Conservation (phyloP, 2,113 vertebrate genomes). For the Indicator indicator region DNA sequence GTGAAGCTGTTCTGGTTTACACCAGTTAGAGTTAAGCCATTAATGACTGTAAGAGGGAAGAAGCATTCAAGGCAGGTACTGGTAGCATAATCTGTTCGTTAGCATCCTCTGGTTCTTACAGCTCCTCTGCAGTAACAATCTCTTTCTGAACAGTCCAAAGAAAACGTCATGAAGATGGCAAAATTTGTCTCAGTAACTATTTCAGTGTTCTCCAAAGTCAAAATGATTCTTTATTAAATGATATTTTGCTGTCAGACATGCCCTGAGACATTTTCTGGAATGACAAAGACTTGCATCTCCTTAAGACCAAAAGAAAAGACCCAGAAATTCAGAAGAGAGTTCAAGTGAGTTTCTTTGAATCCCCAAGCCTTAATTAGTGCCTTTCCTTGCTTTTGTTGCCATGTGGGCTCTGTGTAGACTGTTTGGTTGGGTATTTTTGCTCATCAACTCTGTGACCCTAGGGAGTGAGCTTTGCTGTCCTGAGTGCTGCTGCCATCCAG, state of each 20-base stretch:
- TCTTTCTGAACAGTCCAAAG: not conserved
- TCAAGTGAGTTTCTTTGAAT: conserved; percentile 59
- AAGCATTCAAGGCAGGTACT: not conserved
- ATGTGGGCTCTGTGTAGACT: not conserved
- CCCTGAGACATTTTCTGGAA: conserved; percentile 36
- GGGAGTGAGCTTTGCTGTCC: conserved; percentile 15
- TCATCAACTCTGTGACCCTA: not conserved
- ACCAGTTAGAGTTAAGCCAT: not conserved
- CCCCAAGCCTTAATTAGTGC: conserved; percentile 54
- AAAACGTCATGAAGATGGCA: not conserved
- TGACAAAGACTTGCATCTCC: conserved; percentile 25
- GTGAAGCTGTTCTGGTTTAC: not conserved
- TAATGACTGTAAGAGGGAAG: not conserved
- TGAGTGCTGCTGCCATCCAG: not conserved
- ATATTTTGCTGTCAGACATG: conserved; percentile 45
- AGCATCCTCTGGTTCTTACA: not conserved
- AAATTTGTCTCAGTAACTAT: conserved; percentile 21
- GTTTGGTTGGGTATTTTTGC: not conserved
- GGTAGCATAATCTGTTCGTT: not conserved
- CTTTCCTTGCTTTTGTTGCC: conserved; percentile 52
- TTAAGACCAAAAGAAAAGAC: conserved; percentile 31
- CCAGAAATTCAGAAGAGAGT: not conserved
- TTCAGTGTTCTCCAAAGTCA: conserved; percentile 28
- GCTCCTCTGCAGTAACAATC: not conserved
- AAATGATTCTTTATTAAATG: not conserved